A percentile compares a stretch with the other conserved stretches of the same genome.
These are phyloP conservation scores for Sarcophilus harrisii DNA, from an alignment of 2,797 vertebrate species.

Conservation along the genomic window DNA sequence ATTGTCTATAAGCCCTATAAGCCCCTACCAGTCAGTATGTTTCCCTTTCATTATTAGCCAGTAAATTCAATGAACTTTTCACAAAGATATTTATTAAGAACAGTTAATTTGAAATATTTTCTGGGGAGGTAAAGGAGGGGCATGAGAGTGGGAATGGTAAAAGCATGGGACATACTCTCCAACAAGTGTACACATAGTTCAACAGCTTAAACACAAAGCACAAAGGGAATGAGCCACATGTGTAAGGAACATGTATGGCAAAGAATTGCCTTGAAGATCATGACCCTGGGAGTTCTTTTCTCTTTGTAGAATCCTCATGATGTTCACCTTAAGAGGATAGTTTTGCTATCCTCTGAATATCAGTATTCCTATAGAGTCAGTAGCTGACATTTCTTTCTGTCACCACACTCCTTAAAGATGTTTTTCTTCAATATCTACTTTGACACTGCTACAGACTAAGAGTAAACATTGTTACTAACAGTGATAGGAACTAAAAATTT, in stretches of 20 bases:
- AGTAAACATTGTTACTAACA: neutral
- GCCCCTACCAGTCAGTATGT: neutral
- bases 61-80: neutral
- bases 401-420: neutral
- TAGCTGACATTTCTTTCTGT: neutral
- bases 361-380: neutral
- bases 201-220: neutral
- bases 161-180: neutral
- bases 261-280: neutral
- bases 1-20: neutral
- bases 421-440: neutral
- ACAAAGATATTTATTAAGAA: neutral
- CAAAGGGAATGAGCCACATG: neutral
- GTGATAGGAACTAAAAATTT: neutral
- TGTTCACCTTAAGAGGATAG: neutral
- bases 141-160: neutral
- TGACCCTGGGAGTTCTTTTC: neutral
- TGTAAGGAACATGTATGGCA: neutral
- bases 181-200: neutral
- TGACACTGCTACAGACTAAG: neutral
- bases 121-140: neutral
- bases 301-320: neutral
- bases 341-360: neutral
- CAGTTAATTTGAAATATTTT: neutral
- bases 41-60: neutral